phyloP scores from a whole-genome alignment of 2,888 invertebrate species.

The Lepidochitona cinerea region DNA sequence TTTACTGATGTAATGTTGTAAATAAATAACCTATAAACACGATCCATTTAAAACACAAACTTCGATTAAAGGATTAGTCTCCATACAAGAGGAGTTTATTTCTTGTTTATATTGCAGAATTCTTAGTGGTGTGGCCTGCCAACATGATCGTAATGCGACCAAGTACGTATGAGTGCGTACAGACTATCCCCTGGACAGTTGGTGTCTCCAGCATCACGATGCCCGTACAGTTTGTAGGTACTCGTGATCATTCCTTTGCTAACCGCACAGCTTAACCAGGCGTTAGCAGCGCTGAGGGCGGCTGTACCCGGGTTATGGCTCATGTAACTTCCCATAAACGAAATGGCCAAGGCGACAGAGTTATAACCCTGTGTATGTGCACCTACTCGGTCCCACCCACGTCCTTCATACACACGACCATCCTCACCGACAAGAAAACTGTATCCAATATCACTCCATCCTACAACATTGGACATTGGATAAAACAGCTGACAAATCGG shows the following conservation, averaged over 20 bases:
- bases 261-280: not conserved
- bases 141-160: not conserved
- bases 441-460: slow-evolving; percentile 6
- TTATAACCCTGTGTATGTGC: slow-evolving; percentile 5
- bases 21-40: no score
- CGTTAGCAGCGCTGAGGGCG: not conserved
- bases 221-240: slow-evolving; percentile 3
- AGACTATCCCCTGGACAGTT: not conserved
- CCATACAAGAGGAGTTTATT: no score
- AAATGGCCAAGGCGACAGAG: not conserved
- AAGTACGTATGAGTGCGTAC: not conserved
- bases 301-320: not conserved
- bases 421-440: slow-evolving; percentile 3
- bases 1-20: no score
- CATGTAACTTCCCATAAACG: not conserved
- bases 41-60: no score
- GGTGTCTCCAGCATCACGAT: not conserved
- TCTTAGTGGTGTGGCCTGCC: not conserved
- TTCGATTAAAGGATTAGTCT: no score
- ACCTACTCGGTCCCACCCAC: slow-evolving; percentile 6
- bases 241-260: slow-evolving; percentile 5
- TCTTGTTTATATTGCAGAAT: no score
- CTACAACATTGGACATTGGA: no score
- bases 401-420: not conserved
- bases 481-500: no score